Evolutionary conservation across 2,113 vertebrate species (phyloP), one percentile per base, ranked within the genome.

Genomic region (Pagrus major): DNA sequence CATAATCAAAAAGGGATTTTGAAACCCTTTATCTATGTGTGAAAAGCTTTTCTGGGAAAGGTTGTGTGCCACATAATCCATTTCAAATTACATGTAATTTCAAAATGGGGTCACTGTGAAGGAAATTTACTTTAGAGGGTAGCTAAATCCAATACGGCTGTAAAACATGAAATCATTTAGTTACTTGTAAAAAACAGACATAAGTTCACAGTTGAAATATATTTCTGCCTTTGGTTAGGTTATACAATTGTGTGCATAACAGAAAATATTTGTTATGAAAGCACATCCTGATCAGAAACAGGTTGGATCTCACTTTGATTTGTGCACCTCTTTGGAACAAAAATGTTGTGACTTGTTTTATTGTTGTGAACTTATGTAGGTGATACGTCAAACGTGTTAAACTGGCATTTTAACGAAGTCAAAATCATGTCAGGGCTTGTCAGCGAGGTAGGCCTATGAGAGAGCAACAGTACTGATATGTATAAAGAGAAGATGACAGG

Each of bases 351-450:
- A 84, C 87, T 75, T 69, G 73, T 75, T 71, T 71, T 65, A 44
- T n/a, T 42, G 41, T 23, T 39, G 33, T 12, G 1, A 75, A 63
- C 29, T 39, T 12, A 18, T 27, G 44, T 42, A 16, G 12, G 64
- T 46, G 52, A 47, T 0, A 47, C 69, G 35, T 2, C 41, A 60
- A 91, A 86, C 65, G 9, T 25, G 69, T 39, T 76, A 55, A 86
- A 85, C 83, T n/a, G 69, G 78, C 31, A 56, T 61, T 75, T 80
- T 58, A 71, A 71, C 69, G 76, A 76, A 64, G 42, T 16, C 31
- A 46, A 25, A 71, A 39, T 63, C 88, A 9, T 85, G 91, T 88
- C 0, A 1, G 37, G 60, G 37, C 92, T 21, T 10, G 88, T 80
- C 75, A 42, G 41, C 15, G 9, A 3, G 4, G 27, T 14, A 14